Evolutionary conservation across 2,797 vertebrate species (phyloP).

Genomic region (Linurgus olivaceus): DNA sequence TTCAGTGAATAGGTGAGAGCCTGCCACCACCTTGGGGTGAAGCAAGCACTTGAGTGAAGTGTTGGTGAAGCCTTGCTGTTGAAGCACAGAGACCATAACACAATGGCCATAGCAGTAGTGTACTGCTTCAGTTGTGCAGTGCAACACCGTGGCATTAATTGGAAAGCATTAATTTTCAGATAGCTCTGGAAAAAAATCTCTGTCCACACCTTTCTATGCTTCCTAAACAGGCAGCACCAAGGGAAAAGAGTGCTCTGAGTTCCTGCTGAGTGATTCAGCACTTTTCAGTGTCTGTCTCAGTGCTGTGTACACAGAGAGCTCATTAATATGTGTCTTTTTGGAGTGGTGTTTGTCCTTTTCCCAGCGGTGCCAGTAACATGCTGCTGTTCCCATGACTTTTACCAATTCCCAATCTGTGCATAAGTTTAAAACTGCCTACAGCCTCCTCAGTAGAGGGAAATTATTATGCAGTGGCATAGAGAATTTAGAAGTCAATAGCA

Average conservation of each 20-base stretch:
- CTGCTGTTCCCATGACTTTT: neutral
- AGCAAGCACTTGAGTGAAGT: neutral
- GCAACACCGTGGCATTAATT: neutral
- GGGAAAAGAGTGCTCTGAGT: neutral
- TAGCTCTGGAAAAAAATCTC: neutral
- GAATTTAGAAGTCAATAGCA: neutral
- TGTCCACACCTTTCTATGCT: neutral
- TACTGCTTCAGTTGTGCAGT: accelerated
- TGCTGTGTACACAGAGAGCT: neutral
- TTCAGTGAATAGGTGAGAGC: neutral
- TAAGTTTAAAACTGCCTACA: neutral
- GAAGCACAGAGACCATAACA: accelerated
- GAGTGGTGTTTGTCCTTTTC: neutral
- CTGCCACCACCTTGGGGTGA: neutral
- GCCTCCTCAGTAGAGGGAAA: neutral
- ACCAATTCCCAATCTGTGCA: neutral
- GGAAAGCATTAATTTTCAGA: neutral
- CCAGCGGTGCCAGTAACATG: neutral
- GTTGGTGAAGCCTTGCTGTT: neutral
- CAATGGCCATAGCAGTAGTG: accelerated
- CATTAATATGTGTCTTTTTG: neutral
- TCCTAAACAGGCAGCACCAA: neutral
- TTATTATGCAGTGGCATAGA: neutral
- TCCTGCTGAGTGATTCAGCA: neutral
- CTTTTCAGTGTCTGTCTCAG: neutral